Percentiles rank a stretch among this genome's conserved stretches.
Conservation (phyloP, 2,113 vertebrate species). For the Cololabis saira region DNA sequence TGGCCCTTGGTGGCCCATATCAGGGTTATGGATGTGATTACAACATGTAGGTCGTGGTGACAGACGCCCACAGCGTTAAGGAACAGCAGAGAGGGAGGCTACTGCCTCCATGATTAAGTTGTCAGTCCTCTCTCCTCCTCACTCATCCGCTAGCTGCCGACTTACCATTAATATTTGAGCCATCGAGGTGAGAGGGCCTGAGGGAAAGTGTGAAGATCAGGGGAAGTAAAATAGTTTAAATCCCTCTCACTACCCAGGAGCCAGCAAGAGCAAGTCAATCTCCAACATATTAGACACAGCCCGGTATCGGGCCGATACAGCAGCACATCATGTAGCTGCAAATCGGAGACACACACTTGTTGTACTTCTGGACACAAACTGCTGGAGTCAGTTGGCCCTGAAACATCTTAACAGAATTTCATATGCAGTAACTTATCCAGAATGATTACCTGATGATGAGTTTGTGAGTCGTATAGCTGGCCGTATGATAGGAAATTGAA, state of each 20-base stretch:
- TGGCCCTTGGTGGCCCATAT: slow-evolving; percentile 68
- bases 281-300: slow-evolving; percentile 72
- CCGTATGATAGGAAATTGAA: slow-evolving; percentile 37
- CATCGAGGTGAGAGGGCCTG: slow-evolving; percentile 72
- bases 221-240: slow-evolving; percentile 75
- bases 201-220: slow-evolving; percentile 76
- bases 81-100: slow-evolving; percentile 58
- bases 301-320: slow-evolving; percentile 70
- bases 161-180: slow-evolving; percentile 82
- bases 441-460: slow-evolving; percentile 45
- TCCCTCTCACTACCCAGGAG: slow-evolving; percentile 65
- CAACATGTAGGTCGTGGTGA: slow-evolving; percentile 81
- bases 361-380: slow-evolving; percentile 44
- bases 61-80: slow-evolving; percentile 72
- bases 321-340: slow-evolving; percentile 47
- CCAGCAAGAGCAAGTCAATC: slow-evolving; percentile 69
- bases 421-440: slow-evolving; percentile 34
- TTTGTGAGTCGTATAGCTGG: slow-evolving; percentile 17
- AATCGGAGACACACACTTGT: slow-evolving; percentile 46
- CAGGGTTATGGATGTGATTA: slow-evolving; percentile 77
- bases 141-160: slow-evolving; percentile 63
- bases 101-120: slow-evolving; percentile 79
- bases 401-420: slow-evolving; percentile 40
- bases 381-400: slow-evolving; percentile 31
- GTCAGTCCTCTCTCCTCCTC: slow-evolving; percentile 70